Base-by-base conservation (phyloP, 1,140 invertebrate genomes). In the Lineus longissimus region DNA sequence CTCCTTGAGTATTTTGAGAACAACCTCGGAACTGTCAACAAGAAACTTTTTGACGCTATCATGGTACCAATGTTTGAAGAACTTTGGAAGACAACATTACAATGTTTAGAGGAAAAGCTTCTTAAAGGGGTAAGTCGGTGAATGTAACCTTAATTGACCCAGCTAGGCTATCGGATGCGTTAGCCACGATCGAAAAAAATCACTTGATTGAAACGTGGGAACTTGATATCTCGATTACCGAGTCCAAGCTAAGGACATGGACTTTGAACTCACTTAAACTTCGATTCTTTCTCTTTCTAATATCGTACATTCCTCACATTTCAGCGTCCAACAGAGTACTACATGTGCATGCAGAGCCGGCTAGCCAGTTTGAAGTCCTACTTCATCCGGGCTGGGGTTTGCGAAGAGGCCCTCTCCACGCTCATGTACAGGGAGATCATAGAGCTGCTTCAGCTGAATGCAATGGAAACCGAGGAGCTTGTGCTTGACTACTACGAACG, bases 1-100 rank as follows among this genome's bases (percentile, higher is more conserved):
- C 83, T 95, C 0, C 80, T 93, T 62, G 91, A 94, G 73, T 93
- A 92, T 69, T 83, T 95, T 56, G 88, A 93, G 70, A 86, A 86
- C 30, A 91, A 94, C 79, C 78, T 94, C 55, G 67, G 65, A 22
- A 85, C 86, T 0, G 82, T 94, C 1, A 91, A 93, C 70, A 85
- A 88, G 0, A 86, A 88, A 64, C 79, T 94, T 60, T 81, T 73
- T 60, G 66, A 74, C 11, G 76, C 82, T 7, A 87, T 93, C 68
- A 94, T 92, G 89, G 89, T 89, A 45, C 88, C 88, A 0, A 88
- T 92, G 0, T 83, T 93, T 31, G 85, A 86, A 25, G 90, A 93
- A 73, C 84, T 94, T 41, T 87, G 88, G 15, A 59, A 62, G 2
- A 66, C 69, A 0, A 56, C 72, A 0, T 17, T 77, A 0, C 40